Conservation (phyloP, 2,113 vertebrate species). For the Gavia stellata region DNA sequence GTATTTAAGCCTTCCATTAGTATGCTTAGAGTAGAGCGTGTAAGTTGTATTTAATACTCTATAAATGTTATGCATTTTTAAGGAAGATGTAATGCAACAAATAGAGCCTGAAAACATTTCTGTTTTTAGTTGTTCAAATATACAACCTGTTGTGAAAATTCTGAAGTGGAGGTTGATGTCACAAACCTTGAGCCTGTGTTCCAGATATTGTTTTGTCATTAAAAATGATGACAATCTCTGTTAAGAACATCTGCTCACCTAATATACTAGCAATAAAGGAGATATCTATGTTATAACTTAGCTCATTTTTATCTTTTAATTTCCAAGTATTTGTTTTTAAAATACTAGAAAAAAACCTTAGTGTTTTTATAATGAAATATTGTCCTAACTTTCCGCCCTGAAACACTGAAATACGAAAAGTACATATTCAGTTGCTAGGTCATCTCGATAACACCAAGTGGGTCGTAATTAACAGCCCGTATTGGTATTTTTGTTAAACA, state of each 20-base stretch:
- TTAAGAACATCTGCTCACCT: background rate
- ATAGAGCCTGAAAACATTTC: background rate
- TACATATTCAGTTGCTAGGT: background rate
- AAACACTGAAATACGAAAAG: background rate
- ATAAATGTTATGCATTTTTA: background rate
- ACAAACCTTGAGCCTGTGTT: background rate
- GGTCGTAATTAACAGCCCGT: background rate
- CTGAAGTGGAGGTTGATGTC: background rate
- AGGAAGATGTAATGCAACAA: background rate
- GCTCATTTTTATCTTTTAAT: background rate
- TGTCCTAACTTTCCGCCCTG: background rate
- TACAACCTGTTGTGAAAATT: background rate
- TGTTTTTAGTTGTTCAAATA: background rate
- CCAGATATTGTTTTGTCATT: background rate
- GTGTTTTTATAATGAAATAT: background rate
- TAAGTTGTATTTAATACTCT: background rate
- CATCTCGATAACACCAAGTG: fast-evolving
- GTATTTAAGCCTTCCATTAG: background rate
- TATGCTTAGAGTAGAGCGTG: background rate
- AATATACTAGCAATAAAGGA: background rate
- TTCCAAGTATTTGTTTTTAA: background rate
- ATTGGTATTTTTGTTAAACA: background rate
- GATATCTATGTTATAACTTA: background rate
- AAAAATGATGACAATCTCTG: background rate
- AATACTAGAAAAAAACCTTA: fast-evolving